Percentiles rank a stretch among this genome's conserved stretches.
phyloP scores from a whole-genome alignment of 2,888 invertebrate genomes.

The Caenorhabditis imperialis region DNA sequence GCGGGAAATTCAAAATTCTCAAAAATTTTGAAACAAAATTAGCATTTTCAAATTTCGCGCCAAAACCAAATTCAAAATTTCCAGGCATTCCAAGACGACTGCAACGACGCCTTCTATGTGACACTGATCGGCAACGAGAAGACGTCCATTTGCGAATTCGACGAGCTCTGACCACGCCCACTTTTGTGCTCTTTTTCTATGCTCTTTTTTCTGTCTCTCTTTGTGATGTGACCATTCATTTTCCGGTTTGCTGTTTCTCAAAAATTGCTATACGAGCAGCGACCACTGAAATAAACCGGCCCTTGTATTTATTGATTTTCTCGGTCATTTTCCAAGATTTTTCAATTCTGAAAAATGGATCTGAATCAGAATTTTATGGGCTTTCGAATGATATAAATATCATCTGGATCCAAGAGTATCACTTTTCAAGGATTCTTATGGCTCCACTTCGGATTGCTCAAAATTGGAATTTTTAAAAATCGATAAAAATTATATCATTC shows the following conservation, averaged over 20 bases:
- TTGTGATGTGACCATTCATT: constrained; percentile 28
- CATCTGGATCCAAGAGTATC: too few relatives aligned
- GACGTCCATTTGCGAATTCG: constrained; percentile 15
- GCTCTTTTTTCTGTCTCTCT: constrained; percentile 8
- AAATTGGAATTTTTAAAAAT: too few relatives aligned
- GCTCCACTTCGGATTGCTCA: too few relatives aligned
- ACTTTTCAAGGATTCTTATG: too few relatives aligned
- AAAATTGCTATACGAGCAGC: constrained; percentile 41
- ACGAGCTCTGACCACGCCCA: constrained; percentile 11
- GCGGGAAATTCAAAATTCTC: too few relatives aligned
- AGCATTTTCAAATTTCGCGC: neutral
- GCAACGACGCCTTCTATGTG: constrained; percentile 27
- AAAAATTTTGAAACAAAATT: too few relatives aligned
- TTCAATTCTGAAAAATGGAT: too few relatives aligned
- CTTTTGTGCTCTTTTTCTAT: neutral
- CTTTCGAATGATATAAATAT: too few relatives aligned
- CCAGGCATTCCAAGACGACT: constrained; percentile 38
- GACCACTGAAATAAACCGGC: constrained; percentile 15
- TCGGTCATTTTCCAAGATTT: too few relatives aligned
- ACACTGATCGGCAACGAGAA: constrained; percentile 15
- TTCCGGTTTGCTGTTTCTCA: constrained; percentile 37
- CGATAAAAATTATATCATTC: too few relatives aligned
- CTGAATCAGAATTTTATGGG: too few relatives aligned
- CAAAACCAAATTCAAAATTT: neutral
- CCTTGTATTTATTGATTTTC: too few relatives aligned